These are phyloP conservation scores for Gnathonemus longibarbis DNA, from an alignment of 2,113 vertebrate species.

Conservation along the genomic window DNA sequence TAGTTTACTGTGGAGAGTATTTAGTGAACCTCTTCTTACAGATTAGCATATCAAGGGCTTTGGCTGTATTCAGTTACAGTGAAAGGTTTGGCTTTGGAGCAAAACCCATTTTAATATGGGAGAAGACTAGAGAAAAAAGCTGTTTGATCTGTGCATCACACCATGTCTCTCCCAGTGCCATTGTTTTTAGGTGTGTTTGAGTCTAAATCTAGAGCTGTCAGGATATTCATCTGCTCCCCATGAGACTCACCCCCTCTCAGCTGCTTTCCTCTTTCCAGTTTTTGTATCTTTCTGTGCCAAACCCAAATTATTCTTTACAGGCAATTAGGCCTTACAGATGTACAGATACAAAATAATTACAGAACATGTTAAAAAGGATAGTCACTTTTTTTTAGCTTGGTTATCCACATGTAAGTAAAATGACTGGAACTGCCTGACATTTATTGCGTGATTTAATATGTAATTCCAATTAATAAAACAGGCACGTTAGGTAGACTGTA, in stretches of 20 bases:
- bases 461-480: not conserved
- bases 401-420: not conserved
- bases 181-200: not conserved
- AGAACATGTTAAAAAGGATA: not conserved
- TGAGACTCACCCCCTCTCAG: not conserved
- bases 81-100: not conserved
- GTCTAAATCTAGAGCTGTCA: slow-evolving; percentile 1
- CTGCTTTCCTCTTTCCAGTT: not conserved
- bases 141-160: not conserved
- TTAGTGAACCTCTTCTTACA: not conserved
- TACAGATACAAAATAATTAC: not conserved
- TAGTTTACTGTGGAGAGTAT: too few relatives aligned
- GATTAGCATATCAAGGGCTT: not conserved
- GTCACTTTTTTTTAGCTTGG: not conserved
- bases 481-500: not conserved
- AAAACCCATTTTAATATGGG: not conserved
- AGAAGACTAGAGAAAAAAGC: too few relatives aligned
- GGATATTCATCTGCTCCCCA: not conserved
- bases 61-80: not conserved
- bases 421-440: not conserved
- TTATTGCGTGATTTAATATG: not conserved
- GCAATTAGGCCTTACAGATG: not conserved
- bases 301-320: not conserved
- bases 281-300: not conserved
- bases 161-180: not conserved